These are phyloP conservation scores for Bufo bufo DNA, from an alignment of 2,113 vertebrate genomes.

Conservation along the genomic window DNA sequence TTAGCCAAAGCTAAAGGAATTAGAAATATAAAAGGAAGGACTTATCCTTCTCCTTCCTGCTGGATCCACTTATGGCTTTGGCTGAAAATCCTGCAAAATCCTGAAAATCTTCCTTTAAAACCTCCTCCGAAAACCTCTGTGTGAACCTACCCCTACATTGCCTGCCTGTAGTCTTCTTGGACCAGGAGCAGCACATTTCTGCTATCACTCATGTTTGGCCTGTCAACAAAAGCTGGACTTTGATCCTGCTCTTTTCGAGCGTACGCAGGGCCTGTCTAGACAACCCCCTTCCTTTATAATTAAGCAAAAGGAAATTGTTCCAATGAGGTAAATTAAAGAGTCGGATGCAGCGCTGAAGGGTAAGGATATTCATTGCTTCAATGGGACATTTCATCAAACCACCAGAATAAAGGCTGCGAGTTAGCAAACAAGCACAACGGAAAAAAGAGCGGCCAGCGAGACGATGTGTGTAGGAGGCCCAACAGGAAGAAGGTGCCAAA, in stretches of 20 bases:
- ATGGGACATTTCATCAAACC: slow-evolving; percentile 24
- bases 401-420: neutral
- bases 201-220: slow-evolving; percentile 17
- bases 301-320: slow-evolving; percentile 40
- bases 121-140: too few relatives aligned
- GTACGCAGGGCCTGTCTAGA: slow-evolving; percentile 40
- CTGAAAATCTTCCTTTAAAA: too few relatives aligned
- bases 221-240: slow-evolving; percentile 40
- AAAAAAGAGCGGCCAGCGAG: neutral
- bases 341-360: slow-evolving; percentile 38
- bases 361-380: slow-evolving; percentile 24
- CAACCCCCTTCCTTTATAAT: slow-evolving; percentile 44
- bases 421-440: neutral
- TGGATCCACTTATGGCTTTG: too few relatives aligned
- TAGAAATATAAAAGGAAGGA: too few relatives aligned
- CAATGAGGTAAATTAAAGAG: slow-evolving; percentile 29
- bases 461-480: neutral
- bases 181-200: neutral
- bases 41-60: too few relatives aligned
- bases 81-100: too few relatives aligned
- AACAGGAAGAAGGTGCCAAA: neutral
- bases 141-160: too few relatives aligned
- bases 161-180: neutral
- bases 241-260: slow-evolving; percentile 10
- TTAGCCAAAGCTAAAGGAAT: too few relatives aligned